Evolutionary conservation across 2,113 vertebrate genomes (phyloP).

Genomic region (Vanacampus margaritifer): DNA sequence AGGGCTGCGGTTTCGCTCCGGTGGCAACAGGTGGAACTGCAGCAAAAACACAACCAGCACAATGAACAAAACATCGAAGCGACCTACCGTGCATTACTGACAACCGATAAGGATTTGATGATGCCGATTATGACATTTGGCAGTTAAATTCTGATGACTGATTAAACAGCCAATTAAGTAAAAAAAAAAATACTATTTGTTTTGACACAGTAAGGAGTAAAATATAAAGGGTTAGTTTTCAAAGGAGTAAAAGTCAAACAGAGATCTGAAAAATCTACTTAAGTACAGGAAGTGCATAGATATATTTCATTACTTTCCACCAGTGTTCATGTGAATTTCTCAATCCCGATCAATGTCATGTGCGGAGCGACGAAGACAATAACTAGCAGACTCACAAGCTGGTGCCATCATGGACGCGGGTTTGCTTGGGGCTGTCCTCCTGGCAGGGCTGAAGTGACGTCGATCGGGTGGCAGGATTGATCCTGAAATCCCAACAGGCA

Average conservation of each 20-base stretch:
- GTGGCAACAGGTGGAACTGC: constrained; percentile 34
- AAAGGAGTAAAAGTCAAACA: too few relatives aligned
- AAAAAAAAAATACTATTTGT: too few relatives aligned
- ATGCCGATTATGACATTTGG: too few relatives aligned
- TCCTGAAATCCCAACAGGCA: constrained; percentile 47
- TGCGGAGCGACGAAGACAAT: neutral
- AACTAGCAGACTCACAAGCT: constrained; percentile 44
- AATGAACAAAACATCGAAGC: neutral
- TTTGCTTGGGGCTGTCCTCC: constrained; percentile 53
- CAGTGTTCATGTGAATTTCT: neutral
- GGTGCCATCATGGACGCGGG: constrained; percentile 16
- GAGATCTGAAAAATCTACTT: too few relatives aligned
- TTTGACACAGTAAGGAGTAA: too few relatives aligned
- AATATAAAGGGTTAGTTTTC: too few relatives aligned
- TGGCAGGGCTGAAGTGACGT: constrained; percentile 40
- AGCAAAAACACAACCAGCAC: constrained; percentile 13
- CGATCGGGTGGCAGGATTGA: constrained; percentile 44
- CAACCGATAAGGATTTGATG: too few relatives aligned
- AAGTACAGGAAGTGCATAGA: neutral
- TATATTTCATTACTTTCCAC: neutral
- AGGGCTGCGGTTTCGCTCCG: constrained; percentile 37
- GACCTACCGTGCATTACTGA: neutral
- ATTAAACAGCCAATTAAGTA: too few relatives aligned
- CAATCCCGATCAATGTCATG: neutral
- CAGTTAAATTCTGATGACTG: too few relatives aligned